Conservation (phyloP, 2,888 invertebrate species). For the Vesta saturnalis region DNA sequence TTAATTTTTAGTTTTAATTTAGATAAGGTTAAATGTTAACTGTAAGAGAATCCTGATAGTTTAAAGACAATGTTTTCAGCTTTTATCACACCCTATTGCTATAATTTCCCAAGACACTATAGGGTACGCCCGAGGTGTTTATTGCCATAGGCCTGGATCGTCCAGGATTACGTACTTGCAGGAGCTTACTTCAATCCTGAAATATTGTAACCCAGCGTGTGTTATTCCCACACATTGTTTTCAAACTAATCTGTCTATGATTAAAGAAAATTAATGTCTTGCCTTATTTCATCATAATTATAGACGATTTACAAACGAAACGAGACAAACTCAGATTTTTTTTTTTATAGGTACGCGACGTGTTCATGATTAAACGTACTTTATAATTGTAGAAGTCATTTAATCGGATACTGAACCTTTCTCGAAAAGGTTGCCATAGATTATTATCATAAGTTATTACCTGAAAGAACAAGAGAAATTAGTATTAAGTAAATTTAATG, state of each 20-base stretch:
- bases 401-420: slow-evolving; percentile 33
- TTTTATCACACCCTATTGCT: slow-evolving; percentile 27
- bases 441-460: slow-evolving; percentile 38
- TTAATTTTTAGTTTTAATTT: not conserved
- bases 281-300: slow-evolving; percentile 30
- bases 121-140: slow-evolving; percentile 35
- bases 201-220: slow-evolving; percentile 36
- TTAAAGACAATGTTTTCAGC: not conserved
- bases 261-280: slow-evolving; percentile 31
- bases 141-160: slow-evolving; percentile 36
- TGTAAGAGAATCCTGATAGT: not conserved
- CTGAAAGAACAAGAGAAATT: slow-evolving; percentile 32
- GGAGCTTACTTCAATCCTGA: slow-evolving; percentile 35
- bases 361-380: slow-evolving; percentile 38
- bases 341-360: slow-evolving; percentile 28
- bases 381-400: slow-evolving; percentile 36
- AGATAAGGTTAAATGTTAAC: not conserved
- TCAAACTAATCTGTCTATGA: slow-evolving; percentile 32
- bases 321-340: slow-evolving; percentile 21
- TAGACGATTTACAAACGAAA: slow-evolving; percentile 16
- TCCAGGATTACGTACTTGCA: slow-evolving; percentile 37
- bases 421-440: slow-evolving; percentile 31
- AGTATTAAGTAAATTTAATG: slow-evolving; percentile 35
- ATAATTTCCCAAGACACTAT: slow-evolving; percentile 37
- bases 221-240: slow-evolving; percentile 34